A percentile compares a stretch with the other conserved stretches of the same genome.
Conservation (phyloP, 2,797 vertebrate species). For the Botia almorhae region DNA sequence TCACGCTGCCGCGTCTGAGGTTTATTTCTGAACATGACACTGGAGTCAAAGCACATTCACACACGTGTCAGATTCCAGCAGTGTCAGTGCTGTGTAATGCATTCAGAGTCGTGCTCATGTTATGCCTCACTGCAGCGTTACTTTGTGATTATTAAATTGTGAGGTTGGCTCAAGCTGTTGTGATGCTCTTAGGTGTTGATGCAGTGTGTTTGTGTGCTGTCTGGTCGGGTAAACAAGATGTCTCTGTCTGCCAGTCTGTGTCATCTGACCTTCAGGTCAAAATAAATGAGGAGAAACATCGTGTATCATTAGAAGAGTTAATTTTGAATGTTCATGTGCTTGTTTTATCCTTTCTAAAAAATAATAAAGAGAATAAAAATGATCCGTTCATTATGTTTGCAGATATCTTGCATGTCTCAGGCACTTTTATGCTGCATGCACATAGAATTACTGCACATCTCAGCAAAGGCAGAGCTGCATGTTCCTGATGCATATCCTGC, state of each 20-base stretch:
- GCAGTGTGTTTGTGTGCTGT: conserved; percentile 5
- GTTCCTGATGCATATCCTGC: not conserved
- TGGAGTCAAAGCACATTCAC: conserved; percentile 49
- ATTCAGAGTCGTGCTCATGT: conserved; percentile 10
- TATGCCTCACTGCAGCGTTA: conserved; percentile 8
- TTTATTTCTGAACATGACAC: conserved; percentile 55
- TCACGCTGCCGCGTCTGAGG: conserved; percentile 36
- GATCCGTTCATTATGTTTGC: too few relatives aligned
- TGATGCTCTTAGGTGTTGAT: conserved; percentile 21
- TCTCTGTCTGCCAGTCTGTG: conserved; percentile 18
- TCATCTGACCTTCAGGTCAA: not conserved
- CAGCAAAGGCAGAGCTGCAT: not conserved
- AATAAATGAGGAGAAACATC: not conserved
- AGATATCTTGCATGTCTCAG: not conserved
- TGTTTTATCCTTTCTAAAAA: too few relatives aligned
- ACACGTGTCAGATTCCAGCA: conserved; percentile 47
- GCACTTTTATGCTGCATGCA: not conserved
- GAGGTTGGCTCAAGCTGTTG: conserved; percentile 17
- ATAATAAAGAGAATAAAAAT: too few relatives aligned
- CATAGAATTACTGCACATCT: not conserved
- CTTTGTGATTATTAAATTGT: conserved; percentile 27
- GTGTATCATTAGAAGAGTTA: not conserved
- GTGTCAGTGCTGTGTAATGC: conserved; percentile 14
- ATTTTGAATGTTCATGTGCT: too few relatives aligned
- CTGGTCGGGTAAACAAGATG: conserved; percentile 27